A percentile compares a stretch with the other conserved stretches of the same genome.
Conservation (phyloP, 2,888 invertebrate genomes). For the Electrophaes corylata region DNA sequence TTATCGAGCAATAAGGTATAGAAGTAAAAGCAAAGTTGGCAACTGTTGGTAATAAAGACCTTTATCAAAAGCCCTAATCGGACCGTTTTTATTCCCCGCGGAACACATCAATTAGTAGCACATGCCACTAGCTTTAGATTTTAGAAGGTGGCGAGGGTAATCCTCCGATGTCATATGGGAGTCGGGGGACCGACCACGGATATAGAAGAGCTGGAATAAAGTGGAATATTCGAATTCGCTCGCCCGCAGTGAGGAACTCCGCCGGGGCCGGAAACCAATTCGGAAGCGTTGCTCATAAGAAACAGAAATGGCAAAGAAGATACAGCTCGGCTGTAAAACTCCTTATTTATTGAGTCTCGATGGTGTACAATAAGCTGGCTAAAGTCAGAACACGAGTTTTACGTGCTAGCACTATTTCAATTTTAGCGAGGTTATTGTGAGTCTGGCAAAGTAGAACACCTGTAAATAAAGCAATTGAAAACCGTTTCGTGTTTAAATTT, state of each 20-base stretch:
- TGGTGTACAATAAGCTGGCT: conserved; percentile 40
- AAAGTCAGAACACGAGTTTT: conserved; percentile 33
- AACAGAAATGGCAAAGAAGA: conserved; percentile 43
- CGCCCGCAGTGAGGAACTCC: conserved; percentile 36
- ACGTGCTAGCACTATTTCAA: conserved; percentile 35
- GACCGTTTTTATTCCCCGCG: conserved; percentile 72
- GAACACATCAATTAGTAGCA: conserved; percentile 75
- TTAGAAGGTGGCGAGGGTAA: conserved; percentile 64
- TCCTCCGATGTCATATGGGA: conserved; percentile 58
- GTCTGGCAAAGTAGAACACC: conserved; percentile 22
- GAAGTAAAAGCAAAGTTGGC: conserved; percentile 42
- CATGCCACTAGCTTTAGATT: conserved; percentile 69
- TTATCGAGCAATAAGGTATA: conserved; percentile 31
- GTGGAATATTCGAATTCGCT: conserved; percentile 52
- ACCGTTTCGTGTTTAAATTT: conserved; percentile 17
- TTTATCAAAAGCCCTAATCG: conserved; percentile 56
- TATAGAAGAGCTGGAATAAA: conserved; percentile 52
- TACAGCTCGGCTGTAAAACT: conserved; percentile 46
- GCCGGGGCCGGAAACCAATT: conserved; percentile 45
- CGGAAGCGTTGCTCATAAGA: conserved; percentile 47
- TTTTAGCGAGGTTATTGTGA: conserved; percentile 29
- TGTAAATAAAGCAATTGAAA: conserved; percentile 29
- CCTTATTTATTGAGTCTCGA: conserved; percentile 45
- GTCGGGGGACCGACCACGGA: conserved; percentile 47
- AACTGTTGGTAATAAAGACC: conserved; percentile 29